Percentiles rank a stretch among this genome's conserved stretches.
These are phyloP conservation scores for human (Homo sapiens) DNA, from an alignment of 2,113 vertebrate genomes.

Conservation along the genomic window DNA sequence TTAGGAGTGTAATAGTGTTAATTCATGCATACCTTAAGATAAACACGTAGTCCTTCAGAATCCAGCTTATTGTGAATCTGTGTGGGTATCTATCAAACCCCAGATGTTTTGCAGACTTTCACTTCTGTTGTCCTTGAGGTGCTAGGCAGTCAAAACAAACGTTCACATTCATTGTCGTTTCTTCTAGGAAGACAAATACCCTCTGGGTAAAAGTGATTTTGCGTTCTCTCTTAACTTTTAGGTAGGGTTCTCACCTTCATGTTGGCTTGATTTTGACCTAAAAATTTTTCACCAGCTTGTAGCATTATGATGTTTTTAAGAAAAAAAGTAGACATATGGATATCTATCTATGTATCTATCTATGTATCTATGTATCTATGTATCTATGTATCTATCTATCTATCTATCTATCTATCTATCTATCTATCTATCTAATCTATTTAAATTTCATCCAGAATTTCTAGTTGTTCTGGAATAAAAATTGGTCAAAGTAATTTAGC, in stretches of 20 bases:
- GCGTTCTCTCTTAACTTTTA: background rate
- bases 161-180: background rate
- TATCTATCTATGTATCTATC: too few species aligned
- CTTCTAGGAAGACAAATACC: background rate
- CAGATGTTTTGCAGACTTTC: background rate
- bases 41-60: background rate
- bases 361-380: too few species aligned
- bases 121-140: background rate
- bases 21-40: background rate
- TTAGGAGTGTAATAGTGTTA: background rate
- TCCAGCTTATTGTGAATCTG: background rate
- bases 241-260: background rate
- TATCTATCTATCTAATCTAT: background rate
- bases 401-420: too few species aligned
- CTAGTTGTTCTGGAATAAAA: conserved; percentile 11
- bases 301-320: background rate
- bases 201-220: background rate
- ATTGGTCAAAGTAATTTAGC: background rate
- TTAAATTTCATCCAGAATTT: background rate
- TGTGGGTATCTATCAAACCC: background rate
- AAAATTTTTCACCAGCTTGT: background rate
- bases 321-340: background rate
- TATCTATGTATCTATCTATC: too few species aligned
- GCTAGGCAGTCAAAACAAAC: background rate
- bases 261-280: background rate